These are phyloP conservation scores for Nixonia krombeini DNA, from an alignment of 1,140 invertebrate genomes.

Conservation along the genomic window DNA sequence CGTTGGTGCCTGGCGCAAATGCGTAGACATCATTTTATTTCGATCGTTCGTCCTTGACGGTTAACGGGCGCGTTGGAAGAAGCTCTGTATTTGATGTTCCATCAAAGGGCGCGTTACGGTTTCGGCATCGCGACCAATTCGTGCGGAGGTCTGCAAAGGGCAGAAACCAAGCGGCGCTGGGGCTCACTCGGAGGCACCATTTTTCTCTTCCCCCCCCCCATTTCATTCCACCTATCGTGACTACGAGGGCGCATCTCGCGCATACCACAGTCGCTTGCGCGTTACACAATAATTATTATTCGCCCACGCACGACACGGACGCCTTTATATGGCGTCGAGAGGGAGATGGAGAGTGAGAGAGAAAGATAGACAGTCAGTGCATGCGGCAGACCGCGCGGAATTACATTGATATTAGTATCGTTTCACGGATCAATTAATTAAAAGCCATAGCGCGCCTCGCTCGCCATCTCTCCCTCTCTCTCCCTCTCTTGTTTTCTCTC, in stretches of 20 bases:
- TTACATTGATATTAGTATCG: constrained; percentile 68
- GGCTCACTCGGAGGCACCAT: no score
- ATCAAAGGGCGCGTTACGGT: neutral
- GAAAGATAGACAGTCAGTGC: no score
- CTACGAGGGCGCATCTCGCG: constrained; percentile 1
- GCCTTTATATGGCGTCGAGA: constrained; percentile 19
- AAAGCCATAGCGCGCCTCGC: constrained; percentile 49
- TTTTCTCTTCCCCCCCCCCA: constrained; percentile 20
- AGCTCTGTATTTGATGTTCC: no score
- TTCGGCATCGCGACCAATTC: neutral
- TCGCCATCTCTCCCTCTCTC: no score
- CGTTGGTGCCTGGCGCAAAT: no score
- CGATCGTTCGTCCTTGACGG: no score
- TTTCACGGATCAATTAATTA: constrained; percentile 70
- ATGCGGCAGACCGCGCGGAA: constrained; percentile 61
- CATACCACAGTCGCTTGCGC: constrained; percentile 8
- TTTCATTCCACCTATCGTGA: neutral
- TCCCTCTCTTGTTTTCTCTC: no score
- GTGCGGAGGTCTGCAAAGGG: neutral
- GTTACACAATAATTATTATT: constrained; percentile 18
- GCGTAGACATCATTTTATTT: no score
- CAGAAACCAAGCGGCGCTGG: no score
- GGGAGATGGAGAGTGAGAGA: no score
- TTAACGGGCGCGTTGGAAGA: constrained; percentile 7
- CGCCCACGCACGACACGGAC: neutral